phyloP scores from a whole-genome alignment of 1,140 invertebrate species.

The Drosophila bifasciata region DNA sequence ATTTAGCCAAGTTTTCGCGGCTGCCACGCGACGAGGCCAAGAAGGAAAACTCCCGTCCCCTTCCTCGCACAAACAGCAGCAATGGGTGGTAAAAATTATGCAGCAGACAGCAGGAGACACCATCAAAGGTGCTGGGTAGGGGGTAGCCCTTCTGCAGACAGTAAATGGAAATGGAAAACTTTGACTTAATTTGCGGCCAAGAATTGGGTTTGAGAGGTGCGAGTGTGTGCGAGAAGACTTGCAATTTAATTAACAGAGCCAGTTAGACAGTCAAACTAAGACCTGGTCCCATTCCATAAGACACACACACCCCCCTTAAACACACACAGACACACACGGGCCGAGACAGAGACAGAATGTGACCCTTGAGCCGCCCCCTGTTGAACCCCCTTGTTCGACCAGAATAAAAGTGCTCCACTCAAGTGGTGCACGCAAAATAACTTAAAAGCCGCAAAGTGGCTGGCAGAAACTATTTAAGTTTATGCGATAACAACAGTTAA shows the following conservation, averaged over 20 bases:
- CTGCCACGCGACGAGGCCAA: conserved; percentile 31
- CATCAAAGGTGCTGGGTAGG: not conserved
- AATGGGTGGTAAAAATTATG: conserved; percentile 61
- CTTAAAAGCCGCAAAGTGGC: conserved; percentile 80
- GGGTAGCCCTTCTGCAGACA: not conserved
- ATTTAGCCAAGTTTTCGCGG: conserved; percentile 54
- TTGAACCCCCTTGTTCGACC: conserved; percentile 22
- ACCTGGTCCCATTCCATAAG: conserved; percentile 3
- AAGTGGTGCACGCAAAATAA: conserved; percentile 78
- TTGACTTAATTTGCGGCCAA: conserved; percentile 48
- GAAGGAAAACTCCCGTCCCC: conserved; percentile 61
- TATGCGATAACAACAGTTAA: conserved; percentile 78
- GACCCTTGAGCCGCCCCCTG: conserved; percentile 18
- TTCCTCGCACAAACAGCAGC: conserved; percentile 17
- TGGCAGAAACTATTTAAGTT: conserved; percentile 80
- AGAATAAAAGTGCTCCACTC: conserved; percentile 51
- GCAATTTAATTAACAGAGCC: conserved; percentile 58
- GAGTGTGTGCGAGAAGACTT: conserved; percentile 17
- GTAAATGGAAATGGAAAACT: conserved; percentile 38
- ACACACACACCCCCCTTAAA: conserved; percentile 1
- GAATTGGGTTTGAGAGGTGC: conserved; percentile 41
- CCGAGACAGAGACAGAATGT: conserved; percentile 11
- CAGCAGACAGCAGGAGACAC: conserved; percentile 29
- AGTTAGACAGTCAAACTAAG: conserved; percentile 53
- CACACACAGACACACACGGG: no score